Percentiles rank a stretch among this genome's conserved stretches.
These are phyloP conservation scores for Pachycephala philippinensis DNA, from an alignment of 2,113 vertebrate genomes.

Conservation along the genomic window DNA sequence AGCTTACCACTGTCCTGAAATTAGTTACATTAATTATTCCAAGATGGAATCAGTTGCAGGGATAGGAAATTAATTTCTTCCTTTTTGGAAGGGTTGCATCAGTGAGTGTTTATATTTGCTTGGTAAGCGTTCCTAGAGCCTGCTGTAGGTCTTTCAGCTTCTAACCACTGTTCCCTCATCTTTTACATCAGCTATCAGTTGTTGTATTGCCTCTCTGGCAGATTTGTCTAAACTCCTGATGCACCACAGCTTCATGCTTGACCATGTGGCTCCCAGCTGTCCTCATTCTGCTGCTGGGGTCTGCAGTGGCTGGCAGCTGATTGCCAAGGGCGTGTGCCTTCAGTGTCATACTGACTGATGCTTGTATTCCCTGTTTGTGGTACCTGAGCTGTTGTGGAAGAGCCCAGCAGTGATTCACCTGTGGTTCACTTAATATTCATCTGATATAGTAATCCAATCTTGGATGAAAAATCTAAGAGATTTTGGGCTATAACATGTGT, in stretches of 20 bases:
- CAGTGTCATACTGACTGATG: not conserved
- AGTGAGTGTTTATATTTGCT: not conserved
- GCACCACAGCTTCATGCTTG: not conserved
- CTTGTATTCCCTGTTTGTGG: not conserved
- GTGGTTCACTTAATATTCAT: not conserved
- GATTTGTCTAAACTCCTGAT: not conserved
- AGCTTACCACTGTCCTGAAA: not conserved
- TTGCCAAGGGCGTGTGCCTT: not conserved
- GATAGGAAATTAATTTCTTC: not conserved
- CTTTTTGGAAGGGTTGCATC: not conserved
- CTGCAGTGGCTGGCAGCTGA: not conserved
- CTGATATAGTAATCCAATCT: not conserved
- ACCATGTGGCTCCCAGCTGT: rapidly evolving
- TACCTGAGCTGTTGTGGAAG: not conserved
- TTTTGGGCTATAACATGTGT: not conserved
- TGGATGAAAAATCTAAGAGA: not conserved
- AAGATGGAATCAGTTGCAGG: not conserved
- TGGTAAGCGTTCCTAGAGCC: not conserved
- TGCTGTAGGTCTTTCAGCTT: not conserved
- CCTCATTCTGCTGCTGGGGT: rapidly evolving
- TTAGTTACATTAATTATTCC: not conserved
- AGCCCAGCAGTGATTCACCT: not conserved
- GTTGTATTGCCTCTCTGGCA: not conserved
- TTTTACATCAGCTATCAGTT: not conserved
- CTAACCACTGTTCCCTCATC: not conserved